These are phyloP conservation scores for Loripinus fragilis DNA, from an alignment of 2,888 invertebrate genomes.

Conservation along the genomic window DNA sequence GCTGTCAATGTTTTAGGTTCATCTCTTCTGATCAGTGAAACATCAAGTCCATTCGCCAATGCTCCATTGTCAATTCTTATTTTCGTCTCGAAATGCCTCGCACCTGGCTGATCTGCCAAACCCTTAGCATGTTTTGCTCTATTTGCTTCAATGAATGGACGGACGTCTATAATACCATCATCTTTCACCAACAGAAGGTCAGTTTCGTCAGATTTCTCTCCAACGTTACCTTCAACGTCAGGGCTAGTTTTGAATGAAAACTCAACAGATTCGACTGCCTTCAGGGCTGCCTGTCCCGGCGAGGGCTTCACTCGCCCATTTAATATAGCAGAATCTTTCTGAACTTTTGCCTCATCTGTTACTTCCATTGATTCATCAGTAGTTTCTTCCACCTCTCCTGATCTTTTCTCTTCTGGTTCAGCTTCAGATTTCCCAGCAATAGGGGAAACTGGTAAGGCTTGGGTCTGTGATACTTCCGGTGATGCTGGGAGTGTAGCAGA, in stretches of 20 bases:
- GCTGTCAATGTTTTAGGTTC: neutral
- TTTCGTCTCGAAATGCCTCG: neutral
- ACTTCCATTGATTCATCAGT: neutral
- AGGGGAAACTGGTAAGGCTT: neutral
- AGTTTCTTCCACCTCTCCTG: constrained; percentile 14
- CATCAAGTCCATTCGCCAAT: constrained; percentile 1
- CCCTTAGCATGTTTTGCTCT: constrained; percentile 45
- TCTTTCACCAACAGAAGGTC: constrained; percentile 35
- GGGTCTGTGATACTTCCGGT: neutral
- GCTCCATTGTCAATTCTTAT: neutral
- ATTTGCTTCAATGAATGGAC: constrained; percentile 54
- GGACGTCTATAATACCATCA: constrained; percentile 51
- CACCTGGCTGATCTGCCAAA: no score
- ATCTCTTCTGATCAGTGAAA: neutral
- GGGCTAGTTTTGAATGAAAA: constrained; percentile 24
- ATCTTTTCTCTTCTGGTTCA: constrained; percentile 1
- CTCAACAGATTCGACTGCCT: neutral
- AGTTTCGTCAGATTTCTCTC: constrained; percentile 40
- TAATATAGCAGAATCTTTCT: constrained; percentile 28
- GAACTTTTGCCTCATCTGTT: constrained; percentile 8
- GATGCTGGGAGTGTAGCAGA: neutral
- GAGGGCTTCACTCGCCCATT: constrained; percentile 5
- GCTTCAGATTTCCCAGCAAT: neutral
- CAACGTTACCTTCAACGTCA: constrained; percentile 1
- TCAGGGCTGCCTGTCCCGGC: neutral